A percentile compares a stretch with the other conserved stretches of the same genome.
Conservation (phyloP, 2,797 vertebrate species). For the Acanthornis magna region DNA sequence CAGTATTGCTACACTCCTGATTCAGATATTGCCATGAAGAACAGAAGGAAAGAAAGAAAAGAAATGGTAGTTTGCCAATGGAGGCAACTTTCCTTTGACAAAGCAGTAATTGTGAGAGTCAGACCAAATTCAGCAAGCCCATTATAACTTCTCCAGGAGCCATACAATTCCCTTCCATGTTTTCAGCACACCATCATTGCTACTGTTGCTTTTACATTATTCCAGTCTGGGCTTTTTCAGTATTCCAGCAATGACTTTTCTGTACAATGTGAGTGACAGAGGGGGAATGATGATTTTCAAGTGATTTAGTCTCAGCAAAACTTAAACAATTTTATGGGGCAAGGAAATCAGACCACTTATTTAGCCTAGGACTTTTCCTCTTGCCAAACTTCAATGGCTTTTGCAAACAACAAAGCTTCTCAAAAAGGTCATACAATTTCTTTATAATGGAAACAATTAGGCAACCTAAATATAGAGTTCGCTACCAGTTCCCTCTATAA, state of each 20-base stretch:
- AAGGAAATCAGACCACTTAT: constrained; percentile 32
- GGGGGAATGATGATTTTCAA: neutral
- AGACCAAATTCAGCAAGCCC: neutral
- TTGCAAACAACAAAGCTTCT: constrained; percentile 28
- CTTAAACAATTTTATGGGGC: neutral
- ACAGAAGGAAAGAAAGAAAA: neutral
- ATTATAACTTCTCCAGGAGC: neutral
- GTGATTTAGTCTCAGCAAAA: neutral
- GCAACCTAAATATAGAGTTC: constrained; percentile 3
- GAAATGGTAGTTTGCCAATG: neutral
- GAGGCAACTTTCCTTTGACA: neutral
- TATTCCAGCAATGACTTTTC: neutral
- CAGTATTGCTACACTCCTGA: neutral
- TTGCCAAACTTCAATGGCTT: neutral
- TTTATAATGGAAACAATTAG: constrained; percentile 36
- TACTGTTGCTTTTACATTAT: neutral
- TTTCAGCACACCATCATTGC: neutral
- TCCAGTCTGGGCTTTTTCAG: neutral
- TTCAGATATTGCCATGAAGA: neutral
- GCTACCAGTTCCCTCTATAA: neutral
- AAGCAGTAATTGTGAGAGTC: neutral
- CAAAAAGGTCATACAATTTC: constrained; percentile 1
- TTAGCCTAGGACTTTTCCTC: neutral
- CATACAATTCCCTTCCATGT: neutral
- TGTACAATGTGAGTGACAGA: neutral